Evolutionary conservation across 2,113 vertebrate genomes (phyloP), one percentile per base, ranked within the genome.

Genomic region (Sceloporus undulatus): DNA sequence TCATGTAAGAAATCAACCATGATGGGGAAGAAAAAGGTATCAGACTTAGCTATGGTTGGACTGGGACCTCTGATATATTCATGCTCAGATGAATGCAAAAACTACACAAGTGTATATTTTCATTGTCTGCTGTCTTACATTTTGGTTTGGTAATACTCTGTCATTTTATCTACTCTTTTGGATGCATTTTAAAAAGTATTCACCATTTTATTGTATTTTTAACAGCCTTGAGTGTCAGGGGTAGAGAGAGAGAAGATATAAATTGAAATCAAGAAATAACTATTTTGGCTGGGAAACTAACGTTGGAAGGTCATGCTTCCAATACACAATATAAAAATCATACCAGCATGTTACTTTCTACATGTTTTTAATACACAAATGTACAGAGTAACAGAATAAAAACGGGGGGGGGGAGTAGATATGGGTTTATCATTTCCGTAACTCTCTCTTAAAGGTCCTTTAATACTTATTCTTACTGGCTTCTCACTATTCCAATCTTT

Each of bases 321-420:
- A 42, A 9, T 76, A 76, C n/a, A 76, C 42, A 77, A 79, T 13
- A 79, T 23, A 62, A 81, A 74, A 79, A 79, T 54, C 78, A 81
- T 9, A 65, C 9, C 79, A 81, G 19, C 21, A 59, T 80, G 16
- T 40, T 34, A 21, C 54, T 21, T 34, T 80, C 38, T 81, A 21
- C 9, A 65, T 65, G 79, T 19, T 40, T 65, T 40, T n/a, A 5
- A 21, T 81, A 25, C n/a, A 65, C 19, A 25, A 73, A 84, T 13
- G 11, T 13, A 19, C 25, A 66, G 25, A 9, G 40, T 4, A 65
- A 66, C 40, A 48, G 48, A 48, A 5, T 48, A 48, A 48, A 13
- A 25, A 65, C 40, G n/a, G 38, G 19, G 2, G 14, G 9, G 25
- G 10, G 9, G 34, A 9, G 5, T 21, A 7, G n/a, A 38, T 62